These are phyloP conservation scores for Amazona guildingii DNA, from an alignment of 2,113 vertebrate species.

Conservation along the genomic window DNA sequence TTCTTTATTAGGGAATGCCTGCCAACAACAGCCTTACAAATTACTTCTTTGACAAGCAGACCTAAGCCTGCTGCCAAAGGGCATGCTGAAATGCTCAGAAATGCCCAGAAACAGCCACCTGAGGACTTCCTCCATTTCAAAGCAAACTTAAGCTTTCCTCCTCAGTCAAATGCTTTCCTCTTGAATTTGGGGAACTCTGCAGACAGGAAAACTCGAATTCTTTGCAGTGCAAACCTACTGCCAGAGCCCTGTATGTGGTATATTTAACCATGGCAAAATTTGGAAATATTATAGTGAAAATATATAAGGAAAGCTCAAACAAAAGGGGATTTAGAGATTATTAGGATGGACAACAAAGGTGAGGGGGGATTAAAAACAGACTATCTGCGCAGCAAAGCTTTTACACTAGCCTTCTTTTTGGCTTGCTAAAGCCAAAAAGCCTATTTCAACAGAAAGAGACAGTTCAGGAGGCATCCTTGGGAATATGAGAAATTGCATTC, in stretches of 20 bases:
- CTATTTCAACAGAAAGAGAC: background rate
- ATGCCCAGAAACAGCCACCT: background rate
- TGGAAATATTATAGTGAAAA: background rate
- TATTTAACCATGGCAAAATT: background rate
- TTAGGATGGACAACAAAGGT: background rate
- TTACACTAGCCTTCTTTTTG: background rate
- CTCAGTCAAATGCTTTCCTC: background rate
- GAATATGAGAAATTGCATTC: background rate
- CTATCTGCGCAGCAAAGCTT: background rate
- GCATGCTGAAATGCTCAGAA: background rate
- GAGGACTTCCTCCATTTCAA: background rate
- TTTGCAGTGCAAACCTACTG: background rate
- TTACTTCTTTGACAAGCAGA: background rate
- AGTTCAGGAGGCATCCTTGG: background rate
- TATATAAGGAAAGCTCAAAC: background rate
- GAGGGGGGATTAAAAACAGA: background rate
- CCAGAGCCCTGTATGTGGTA: background rate
- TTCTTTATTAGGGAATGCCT: constrained; percentile 29
- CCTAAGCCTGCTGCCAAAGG: background rate
- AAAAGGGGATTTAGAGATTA: background rate
- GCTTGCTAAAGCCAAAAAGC: background rate
- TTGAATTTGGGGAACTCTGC: background rate
- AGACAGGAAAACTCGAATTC: background rate
- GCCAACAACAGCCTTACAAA: constrained; percentile 21
- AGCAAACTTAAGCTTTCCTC: background rate